Evolutionary conservation across 2,888 invertebrate genomes (phyloP).

Genomic region (Scaptomyza parva): DNA sequence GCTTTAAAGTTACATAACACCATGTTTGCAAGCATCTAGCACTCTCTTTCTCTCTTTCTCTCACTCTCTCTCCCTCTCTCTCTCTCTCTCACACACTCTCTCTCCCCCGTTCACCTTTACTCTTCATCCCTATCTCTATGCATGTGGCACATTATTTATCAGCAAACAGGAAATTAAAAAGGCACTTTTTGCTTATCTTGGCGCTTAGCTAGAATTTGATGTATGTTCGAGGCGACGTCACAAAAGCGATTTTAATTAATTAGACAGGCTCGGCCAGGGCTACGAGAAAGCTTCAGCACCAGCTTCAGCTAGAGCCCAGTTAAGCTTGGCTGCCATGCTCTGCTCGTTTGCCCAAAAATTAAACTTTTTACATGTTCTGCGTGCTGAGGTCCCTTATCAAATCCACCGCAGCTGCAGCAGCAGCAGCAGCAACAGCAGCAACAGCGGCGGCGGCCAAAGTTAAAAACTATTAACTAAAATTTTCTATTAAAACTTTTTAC

Average conservation of each 20-base stretch:
- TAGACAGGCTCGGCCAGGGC: conserved; percentile 46
- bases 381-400: conserved; percentile 71
- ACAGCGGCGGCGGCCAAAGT: conserved; percentile 35
- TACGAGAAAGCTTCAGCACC: conserved; percentile 4
- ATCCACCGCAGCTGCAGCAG: conserved; percentile 56
- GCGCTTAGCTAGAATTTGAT: conserved; percentile 68
- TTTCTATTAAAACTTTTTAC: conserved; percentile 78
- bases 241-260: conserved; percentile 77
- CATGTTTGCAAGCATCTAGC: conserved; percentile 29
- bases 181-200: conserved; percentile 74
- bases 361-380: conserved; percentile 59
- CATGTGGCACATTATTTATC: conserved; percentile 70
- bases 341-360: conserved; percentile 50
- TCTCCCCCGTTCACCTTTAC: neutral
- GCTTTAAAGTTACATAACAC: conserved; percentile 75
- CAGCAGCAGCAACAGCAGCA: conserved; percentile 29
- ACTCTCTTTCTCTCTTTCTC: neutral
- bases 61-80: conserved; percentile 9
- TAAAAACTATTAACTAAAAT: conserved; percentile 77
- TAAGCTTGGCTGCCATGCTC: conserved; percentile 17
- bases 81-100: neutral
- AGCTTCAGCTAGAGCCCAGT: conserved; percentile 8
- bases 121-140: conserved; percentile 29
- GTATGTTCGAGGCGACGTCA: conserved; percentile 58
- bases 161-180: conserved; percentile 78